Evolutionary conservation across 2,797 vertebrate species (phyloP).

Genomic region (Rhinella marina): DNA sequence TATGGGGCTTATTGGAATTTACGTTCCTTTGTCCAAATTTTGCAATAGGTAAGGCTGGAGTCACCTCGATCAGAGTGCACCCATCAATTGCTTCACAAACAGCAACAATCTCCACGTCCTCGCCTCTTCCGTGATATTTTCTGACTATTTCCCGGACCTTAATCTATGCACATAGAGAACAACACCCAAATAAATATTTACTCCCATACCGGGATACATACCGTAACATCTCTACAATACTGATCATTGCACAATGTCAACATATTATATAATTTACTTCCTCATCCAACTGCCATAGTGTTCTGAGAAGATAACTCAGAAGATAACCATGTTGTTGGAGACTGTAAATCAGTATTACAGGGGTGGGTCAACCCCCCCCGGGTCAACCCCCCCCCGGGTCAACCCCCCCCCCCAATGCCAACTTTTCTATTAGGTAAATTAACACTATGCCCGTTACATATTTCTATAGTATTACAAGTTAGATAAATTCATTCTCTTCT

Average conservation of each 20-base stretch:
- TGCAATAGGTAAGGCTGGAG: not conserved
- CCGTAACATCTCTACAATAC: not conserved
- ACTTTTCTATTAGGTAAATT: not conserved
- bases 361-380: not conserved
- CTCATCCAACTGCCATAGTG: not conserved
- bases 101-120: not conserved
- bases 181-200: constrained; percentile 15
- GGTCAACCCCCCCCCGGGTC: not conserved
- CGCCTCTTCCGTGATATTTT: not conserved
- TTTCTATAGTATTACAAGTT: not conserved
- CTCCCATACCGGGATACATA: not conserved
- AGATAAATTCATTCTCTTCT: not conserved
- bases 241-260: not conserved
- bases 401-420: not conserved
- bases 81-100: not conserved
- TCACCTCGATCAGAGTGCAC: not conserved
- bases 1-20: not conserved
- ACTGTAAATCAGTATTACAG: not conserved
- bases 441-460: too few relatives aligned
- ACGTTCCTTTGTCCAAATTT: not conserved
- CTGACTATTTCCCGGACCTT: not conserved
- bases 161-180: not conserved
- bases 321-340: not conserved
- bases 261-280: not conserved
- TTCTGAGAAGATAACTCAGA: not conserved